A percentile compares a stretch with the other conserved stretches of the same genome.
These are phyloP conservation scores for Diorhabda carinulata DNA, from an alignment of 1,140 invertebrate species.

Conservation along the genomic window DNA sequence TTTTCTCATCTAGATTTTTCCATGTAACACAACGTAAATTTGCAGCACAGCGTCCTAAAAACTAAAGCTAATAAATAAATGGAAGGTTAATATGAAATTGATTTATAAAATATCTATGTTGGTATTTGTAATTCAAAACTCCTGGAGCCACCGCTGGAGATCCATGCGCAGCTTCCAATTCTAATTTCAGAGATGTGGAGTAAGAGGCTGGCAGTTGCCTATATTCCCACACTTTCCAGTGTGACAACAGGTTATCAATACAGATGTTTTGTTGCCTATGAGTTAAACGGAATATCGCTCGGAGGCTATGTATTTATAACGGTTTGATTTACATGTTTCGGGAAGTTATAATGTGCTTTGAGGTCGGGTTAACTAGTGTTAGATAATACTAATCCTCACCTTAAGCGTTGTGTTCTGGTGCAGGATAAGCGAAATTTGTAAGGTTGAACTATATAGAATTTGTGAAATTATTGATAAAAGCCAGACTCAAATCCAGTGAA, in stretches of 20 bases:
- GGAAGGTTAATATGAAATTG: too few relatives aligned
- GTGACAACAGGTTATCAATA: conserved; percentile 16
- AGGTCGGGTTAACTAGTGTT: not conserved
- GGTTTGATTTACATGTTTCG: not conserved
- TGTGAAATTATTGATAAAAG: too few relatives aligned
- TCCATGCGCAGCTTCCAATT: conserved; percentile 7
- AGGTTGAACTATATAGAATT: not conserved
- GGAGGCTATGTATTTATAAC: not conserved
- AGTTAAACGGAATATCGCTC: not conserved
- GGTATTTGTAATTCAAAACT: too few relatives aligned
- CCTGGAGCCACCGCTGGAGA: not conserved
- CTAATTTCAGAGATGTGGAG: not conserved
- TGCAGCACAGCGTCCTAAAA: too few relatives aligned
- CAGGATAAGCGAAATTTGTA: not conserved
- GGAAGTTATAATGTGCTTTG: not conserved
- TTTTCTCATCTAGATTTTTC: too few relatives aligned
- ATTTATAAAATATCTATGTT: too few relatives aligned
- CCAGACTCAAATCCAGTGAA: too few relatives aligned
- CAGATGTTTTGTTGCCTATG: not conserved
- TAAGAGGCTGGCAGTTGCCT: conserved; percentile 5
- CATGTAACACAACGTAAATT: too few relatives aligned
- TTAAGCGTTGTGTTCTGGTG: not conserved
- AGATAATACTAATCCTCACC: not conserved
- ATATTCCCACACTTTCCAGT: conserved; percentile 3
- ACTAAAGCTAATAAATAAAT: too few relatives aligned